Conservation (phyloP, 1,140 invertebrate species). For the Cyclargus thomasi region DNA sequence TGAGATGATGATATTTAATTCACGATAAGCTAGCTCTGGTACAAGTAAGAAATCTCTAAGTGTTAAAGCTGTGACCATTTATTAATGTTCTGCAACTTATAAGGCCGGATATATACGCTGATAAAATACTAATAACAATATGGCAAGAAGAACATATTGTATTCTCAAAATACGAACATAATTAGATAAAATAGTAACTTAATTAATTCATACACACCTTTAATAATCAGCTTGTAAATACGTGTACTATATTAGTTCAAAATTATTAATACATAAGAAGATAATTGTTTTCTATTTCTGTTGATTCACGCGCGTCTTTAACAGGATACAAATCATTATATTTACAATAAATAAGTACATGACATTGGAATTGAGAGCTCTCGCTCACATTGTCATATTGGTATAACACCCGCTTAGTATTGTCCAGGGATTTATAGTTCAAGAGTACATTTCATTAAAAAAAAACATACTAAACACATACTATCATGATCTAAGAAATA, state of each 20-base stretch:
- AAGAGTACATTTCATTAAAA: not conserved
- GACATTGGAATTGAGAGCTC: constrained; percentile 23
- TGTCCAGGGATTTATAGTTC: not conserved
- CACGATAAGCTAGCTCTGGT: no score
- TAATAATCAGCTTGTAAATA: not conserved
- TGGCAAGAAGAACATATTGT: no score
- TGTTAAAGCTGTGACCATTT: no score
- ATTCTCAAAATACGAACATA: no score
- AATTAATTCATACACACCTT: not conserved
- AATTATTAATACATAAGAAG: constrained; percentile 1
- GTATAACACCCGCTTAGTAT: constrained; percentile 12
- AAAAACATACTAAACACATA: constrained; percentile 10
- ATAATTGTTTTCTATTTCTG: not conserved
- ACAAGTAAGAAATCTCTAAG: no score
- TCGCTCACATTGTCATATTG: constrained; percentile 16
- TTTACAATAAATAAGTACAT: constrained; percentile 60
- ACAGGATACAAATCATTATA: constrained; percentile 25
- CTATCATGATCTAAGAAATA: not conserved
- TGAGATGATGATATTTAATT: no score
- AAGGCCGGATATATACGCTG: no score
- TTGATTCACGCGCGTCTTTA: constrained; percentile 1
- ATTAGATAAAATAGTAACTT: no score
- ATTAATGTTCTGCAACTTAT: no score
- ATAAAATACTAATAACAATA: no score
- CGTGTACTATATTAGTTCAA: not conserved